phyloP scores from a whole-genome alignment of 2,113 vertebrate genomes.

The Heloderma charlesbogerti region DNA sequence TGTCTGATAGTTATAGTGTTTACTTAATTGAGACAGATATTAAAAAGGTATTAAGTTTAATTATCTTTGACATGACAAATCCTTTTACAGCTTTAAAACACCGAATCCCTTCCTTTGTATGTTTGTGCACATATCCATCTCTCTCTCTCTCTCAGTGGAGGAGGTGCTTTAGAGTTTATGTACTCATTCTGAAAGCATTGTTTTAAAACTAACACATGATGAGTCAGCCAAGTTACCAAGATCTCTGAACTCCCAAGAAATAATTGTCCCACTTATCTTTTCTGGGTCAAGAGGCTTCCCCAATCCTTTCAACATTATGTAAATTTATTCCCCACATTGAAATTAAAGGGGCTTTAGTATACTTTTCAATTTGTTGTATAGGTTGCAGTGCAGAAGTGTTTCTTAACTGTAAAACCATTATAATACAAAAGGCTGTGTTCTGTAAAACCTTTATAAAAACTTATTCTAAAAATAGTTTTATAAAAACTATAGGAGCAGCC shows the following conservation, averaged over 20 bases:
- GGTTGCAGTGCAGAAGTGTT: neutral
- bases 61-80: constrained; percentile 45
- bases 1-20: constrained; percentile 35
- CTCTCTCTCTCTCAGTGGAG: neutral
- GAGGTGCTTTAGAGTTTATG: neutral
- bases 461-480: neutral
- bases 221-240: neutral
- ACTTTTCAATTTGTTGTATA: neutral
- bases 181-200: neutral
- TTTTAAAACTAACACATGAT: neutral
- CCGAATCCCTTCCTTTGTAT: neutral
- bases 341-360: neutral
- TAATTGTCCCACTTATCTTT: neutral
- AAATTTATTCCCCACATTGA: neutral
- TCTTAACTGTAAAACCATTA: neutral
- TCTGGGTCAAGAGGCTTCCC: neutral
- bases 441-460: neutral
- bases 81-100: constrained; percentile 34
- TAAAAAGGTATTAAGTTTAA: constrained; percentile 47
- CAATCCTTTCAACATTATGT: neutral
- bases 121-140: neutral
- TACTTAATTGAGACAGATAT: constrained; percentile 58
- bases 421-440: neutral
- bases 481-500: neutral
- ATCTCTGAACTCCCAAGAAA: neutral